These are phyloP conservation scores for Epizoanthus illoricatus DNA, from an alignment of 92 coral and sea anemone species.

Conservation along the genomic window DNA sequence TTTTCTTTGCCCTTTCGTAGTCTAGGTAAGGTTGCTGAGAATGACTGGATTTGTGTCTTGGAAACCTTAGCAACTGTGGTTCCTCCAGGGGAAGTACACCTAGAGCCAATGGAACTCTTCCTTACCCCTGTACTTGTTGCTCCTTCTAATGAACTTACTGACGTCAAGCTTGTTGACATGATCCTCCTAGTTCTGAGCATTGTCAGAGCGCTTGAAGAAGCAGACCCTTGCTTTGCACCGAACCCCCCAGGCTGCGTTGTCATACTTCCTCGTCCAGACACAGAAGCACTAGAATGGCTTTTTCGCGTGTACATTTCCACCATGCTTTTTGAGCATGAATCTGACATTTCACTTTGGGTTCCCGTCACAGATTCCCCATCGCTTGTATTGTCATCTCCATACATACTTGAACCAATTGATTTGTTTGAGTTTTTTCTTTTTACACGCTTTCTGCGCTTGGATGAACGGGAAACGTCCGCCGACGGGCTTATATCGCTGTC, in stretches of 20 bases:
- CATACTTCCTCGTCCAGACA: neutral
- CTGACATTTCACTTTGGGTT: conserved; percentile 42
- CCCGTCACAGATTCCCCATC: conserved; percentile 73
- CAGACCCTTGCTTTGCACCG: conserved; percentile 22
- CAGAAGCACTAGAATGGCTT: conserved; percentile 9
- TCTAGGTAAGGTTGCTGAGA: conserved; percentile 74
- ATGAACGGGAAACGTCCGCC: conserved; percentile 62
- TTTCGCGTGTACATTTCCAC: conserved; percentile 18
- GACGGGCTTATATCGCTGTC: conserved; percentile 79
- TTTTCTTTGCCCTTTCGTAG: conserved; percentile 67
- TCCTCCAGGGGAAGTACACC: conserved; percentile 79
- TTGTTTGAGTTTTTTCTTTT: conserved; percentile 79
- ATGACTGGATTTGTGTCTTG: conserved; percentile 92
- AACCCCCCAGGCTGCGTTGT: conserved; percentile 21
- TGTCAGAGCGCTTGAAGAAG: conserved; percentile 34
- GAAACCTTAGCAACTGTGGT: conserved; percentile 78
- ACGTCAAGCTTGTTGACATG: conserved; percentile 97
- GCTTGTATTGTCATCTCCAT: conserved; percentile 86
- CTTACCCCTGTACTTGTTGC: conserved; percentile 47
- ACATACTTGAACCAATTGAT: conserved; percentile 83
- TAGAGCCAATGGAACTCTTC: conserved; percentile 59
- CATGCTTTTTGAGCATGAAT: conserved; percentile 32
- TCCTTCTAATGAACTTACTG: conserved; percentile 94
- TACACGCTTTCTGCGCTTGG: conserved; percentile 82
- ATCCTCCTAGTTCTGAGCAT: conserved; percentile 67